A percentile compares a stretch with the other conserved stretches of the same genome.
These are phyloP conservation scores for Thereva unica DNA, from an alignment of 2,888 invertebrate species.

Conservation along the genomic window DNA sequence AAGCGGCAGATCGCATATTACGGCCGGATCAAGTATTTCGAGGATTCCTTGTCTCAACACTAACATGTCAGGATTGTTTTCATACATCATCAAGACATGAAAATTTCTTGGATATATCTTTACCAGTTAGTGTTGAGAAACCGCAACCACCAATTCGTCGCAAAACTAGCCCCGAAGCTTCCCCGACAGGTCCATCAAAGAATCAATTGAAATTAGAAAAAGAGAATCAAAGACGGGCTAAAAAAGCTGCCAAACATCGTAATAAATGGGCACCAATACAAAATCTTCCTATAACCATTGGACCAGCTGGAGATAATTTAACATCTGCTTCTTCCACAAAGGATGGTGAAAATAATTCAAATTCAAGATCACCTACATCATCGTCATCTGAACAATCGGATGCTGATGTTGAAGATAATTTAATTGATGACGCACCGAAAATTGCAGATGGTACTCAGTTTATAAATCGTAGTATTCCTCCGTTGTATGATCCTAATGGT, in stretches of 20 bases:
- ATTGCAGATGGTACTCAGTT: slow-evolving; percentile 47
- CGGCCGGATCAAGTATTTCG: slow-evolving; percentile 92
- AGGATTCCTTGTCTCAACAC: slow-evolving; percentile 86
- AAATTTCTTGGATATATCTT: slow-evolving; percentile 91
- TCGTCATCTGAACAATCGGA: slow-evolving; percentile 74
- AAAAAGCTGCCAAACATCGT: slow-evolving; percentile 52
- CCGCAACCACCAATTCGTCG: slow-evolving; percentile 71
- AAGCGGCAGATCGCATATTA: slow-evolving; percentile 75
- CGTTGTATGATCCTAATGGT: slow-evolving; percentile 52
- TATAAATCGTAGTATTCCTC: slow-evolving; percentile 33
- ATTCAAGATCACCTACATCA: slow-evolving; percentile 42
- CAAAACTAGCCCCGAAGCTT: slow-evolving; percentile 54
- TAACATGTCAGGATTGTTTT: slow-evolving; percentile 87
- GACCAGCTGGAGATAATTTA: slow-evolving; percentile 39
- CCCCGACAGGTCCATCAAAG: slow-evolving; percentile 58
- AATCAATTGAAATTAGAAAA: slow-evolving; percentile 66
- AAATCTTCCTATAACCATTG: slow-evolving; percentile 30
- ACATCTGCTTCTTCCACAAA: not conserved
- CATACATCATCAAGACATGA: slow-evolving; percentile 87
- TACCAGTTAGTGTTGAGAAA: slow-evolving; percentile 80
- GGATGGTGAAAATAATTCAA: slow-evolving; percentile 56
- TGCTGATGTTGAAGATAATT: slow-evolving; percentile 80
- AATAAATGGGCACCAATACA: slow-evolving; percentile 47
- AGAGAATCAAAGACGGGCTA: slow-evolving; percentile 60
- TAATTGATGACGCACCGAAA: slow-evolving; percentile 62